Conservation (phyloP, 1,140 invertebrate species). For the Neodiprion pinetum region DNA sequence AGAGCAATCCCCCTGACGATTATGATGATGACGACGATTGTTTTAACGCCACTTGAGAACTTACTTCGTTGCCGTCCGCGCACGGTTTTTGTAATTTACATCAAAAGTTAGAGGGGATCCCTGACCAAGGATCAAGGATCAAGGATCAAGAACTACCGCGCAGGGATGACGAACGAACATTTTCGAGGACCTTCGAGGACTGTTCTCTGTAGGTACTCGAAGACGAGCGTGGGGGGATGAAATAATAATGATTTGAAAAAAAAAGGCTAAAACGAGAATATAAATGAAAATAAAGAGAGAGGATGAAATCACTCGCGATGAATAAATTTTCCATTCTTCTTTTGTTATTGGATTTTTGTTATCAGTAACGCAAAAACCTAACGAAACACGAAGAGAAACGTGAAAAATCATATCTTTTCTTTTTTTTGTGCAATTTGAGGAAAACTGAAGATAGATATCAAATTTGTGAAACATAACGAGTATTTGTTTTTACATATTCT, state of each 20-base stretch:
- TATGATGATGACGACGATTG: neutral
- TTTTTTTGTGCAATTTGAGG: no score
- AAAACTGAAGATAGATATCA: no score
- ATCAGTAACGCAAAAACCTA: no score
- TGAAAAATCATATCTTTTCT: no score
- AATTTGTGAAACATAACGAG: no score
- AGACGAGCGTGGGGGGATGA: slow-evolving; percentile 9
- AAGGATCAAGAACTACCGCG: neutral
- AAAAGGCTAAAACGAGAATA: no score
- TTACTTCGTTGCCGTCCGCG: neutral
- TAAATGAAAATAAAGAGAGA: no score
- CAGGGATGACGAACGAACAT: neutral
- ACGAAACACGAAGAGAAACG: no score
- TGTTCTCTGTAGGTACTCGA: neutral
- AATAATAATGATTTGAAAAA: neutral
- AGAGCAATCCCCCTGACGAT: neutral
- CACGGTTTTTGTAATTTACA: neutral
- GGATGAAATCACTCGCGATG: no score
- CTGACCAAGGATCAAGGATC: neutral
- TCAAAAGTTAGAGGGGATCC: neutral
- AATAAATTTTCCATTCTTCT: no score
- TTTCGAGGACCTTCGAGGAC: neutral
- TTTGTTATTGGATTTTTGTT: no score
- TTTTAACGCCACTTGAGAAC: neutral
- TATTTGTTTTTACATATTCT: no score